Evolutionary conservation across 2,888 invertebrate species (phyloP).

Genomic region (Graphium colonna): DNA sequence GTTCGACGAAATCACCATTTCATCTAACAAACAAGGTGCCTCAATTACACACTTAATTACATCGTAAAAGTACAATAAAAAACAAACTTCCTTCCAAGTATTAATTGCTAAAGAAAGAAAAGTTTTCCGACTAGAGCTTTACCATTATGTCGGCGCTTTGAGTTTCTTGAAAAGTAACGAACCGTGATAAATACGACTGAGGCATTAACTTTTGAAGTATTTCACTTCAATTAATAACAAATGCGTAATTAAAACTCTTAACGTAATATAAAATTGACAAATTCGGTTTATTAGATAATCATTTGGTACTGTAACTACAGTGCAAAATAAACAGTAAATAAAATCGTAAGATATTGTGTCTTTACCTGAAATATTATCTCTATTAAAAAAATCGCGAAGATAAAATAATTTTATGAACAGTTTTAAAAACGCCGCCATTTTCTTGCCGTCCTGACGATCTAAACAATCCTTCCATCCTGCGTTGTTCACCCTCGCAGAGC

Average conservation of each 20-base stretch:
- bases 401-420: slow-evolving; percentile 37
- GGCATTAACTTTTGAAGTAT: slow-evolving; percentile 8
- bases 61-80: not conserved
- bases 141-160: slow-evolving; percentile 17
- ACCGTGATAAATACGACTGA: slow-evolving; percentile 18
- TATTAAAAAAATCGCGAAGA: slow-evolving; percentile 8
- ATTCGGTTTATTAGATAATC: not conserved
- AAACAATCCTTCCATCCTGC: slow-evolving; percentile 50
- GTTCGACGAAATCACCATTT: slow-evolving; percentile 90
- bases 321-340: too few relatives aligned
- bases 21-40: slow-evolving; percentile 74
- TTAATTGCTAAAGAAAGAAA: slow-evolving; percentile 7
- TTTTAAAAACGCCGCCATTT: slow-evolving; percentile 51
- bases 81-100: slow-evolving; percentile 2
- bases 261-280: slow-evolving; percentile 4
- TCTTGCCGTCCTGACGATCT: slow-evolving; percentile 31
- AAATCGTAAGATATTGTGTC: not conserved
- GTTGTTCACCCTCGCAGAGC: slow-evolving; percentile 41
- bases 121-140: slow-evolving; percentile 9
- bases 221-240: slow-evolving; percentile 11
- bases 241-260: slow-evolving; percentile 13
- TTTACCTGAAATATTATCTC: too few relatives aligned
- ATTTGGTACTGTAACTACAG: too few relatives aligned
- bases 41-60: not conserved
- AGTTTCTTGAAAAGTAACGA: slow-evolving; percentile 15